Base-by-base conservation (phyloP, 2,797 vertebrate species). In the Malurus leucopterus region DNA sequence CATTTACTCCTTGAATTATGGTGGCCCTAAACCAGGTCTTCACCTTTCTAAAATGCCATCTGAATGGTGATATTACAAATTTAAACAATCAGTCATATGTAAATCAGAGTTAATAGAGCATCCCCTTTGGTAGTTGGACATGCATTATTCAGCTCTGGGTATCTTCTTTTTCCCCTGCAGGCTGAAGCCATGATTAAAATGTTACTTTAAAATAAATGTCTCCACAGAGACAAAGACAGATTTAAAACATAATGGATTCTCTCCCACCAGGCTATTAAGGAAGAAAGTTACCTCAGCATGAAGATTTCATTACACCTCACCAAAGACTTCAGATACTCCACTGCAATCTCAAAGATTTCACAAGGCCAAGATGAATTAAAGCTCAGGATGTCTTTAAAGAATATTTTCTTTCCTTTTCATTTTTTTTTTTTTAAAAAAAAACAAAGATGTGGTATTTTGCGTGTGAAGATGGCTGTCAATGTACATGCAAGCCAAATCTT, bases 91-190 rank as follows among this genome's bases (percentile, higher is more conserved):
- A 84, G 84, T 78, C 82, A 29, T 86, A 93, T 91, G 91, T 91
- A 95, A 95, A 95, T 93, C 79, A 90, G 89, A 95, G 84, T 90
- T 94, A 95, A 91, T 86, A 95, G 79, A 92, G 74, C 90, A 93
- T 91, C 67, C 67, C 80, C 70, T 89, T 88, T 89, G 89, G 84
- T 91, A 90, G 90, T 47, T 64, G 57, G 76, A 72, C 53, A 93
- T 92, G 73, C 86, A 94, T 92, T 91, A 94, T 94, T 94, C 90
- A 95, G 90, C 30, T 81, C 73, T 34, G 67, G 82, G 90, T 91
- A 91, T 87, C 84, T 87, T 91, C 91, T 70, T 87, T 94, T 89
- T 80, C 75, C 92, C 84, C 87, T 86, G 87, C 7, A 38, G 94
- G 84, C 92, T 81, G 53, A 79, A 95, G 71, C 49, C 89, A 74